Percentiles rank a stretch among this genome's conserved stretches.
Conservation (phyloP, 2,797 vertebrate species). For the Mionectes olivaceus region DNA sequence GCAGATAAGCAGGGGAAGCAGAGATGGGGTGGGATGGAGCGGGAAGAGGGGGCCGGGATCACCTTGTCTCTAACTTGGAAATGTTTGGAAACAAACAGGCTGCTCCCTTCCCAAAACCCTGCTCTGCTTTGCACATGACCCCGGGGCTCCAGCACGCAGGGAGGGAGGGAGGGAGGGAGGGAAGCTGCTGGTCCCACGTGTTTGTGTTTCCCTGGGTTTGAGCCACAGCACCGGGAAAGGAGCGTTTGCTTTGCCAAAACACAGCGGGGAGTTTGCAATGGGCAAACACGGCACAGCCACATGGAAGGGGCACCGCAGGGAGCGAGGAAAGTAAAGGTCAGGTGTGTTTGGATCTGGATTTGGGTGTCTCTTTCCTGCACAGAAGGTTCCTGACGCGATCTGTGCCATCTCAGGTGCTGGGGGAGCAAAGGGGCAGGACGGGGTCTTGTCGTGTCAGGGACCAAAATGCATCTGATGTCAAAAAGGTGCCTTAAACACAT, state of each 20-base stretch:
- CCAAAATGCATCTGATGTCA: neutral
- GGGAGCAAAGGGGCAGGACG: rapidly evolving
- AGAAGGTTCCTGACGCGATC: neutral
- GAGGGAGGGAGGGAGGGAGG: neutral
- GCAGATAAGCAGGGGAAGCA: neutral
- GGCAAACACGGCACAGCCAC: neutral
- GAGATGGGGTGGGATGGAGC: neutral
- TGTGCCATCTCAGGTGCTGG: neutral
- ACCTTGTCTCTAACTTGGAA: neutral
- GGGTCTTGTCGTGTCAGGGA: neutral
- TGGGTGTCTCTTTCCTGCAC: neutral
- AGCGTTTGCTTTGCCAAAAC: neutral
- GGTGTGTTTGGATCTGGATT: neutral
- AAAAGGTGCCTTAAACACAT: neutral
- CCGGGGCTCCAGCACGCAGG: neutral
- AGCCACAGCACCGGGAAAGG: neutral
- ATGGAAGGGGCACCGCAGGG: neutral
- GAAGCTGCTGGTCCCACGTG: neutral
- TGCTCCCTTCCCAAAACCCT: neutral
- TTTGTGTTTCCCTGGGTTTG: neutral
- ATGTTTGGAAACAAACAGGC: conserved; percentile 45
- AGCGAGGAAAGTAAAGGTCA: neutral
- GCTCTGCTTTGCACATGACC: neutral
- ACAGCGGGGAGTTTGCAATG: neutral
- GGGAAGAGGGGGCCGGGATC: neutral